Conservation (phyloP, 2,113 vertebrate genomes). For the Nerophis ophidion region DNA sequence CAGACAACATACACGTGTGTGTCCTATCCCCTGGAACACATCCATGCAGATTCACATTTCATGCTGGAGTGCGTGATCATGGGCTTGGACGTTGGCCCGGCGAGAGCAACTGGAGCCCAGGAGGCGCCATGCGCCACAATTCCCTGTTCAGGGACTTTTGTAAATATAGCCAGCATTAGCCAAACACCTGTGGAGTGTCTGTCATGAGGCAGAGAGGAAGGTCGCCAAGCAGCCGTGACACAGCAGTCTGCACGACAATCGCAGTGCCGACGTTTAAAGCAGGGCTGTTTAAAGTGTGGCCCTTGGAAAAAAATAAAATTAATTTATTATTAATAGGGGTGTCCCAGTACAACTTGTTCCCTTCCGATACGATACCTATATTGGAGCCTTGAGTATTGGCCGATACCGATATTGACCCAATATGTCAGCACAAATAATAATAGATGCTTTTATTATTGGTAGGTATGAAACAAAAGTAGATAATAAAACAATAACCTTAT, state of each 20-base stretch:
- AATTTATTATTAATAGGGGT: too few relatives aligned
- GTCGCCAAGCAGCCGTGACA: constrained; percentile 7
- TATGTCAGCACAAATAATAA: too few relatives aligned
- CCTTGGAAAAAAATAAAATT: too few relatives aligned
- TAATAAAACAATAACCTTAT: too few relatives aligned
- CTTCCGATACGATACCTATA: too few relatives aligned
- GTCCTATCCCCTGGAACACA: background rate
- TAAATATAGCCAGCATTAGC: constrained; percentile 64
- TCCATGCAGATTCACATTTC: background rate
- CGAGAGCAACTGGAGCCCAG: constrained; percentile 34
- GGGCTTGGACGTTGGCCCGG: constrained; percentile 3
- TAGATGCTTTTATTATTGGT: too few relatives aligned
- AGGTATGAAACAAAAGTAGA: too few relatives aligned
- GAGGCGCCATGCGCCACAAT: constrained; percentile 6
- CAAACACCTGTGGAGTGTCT: constrained; percentile 64
- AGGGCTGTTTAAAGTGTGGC: too few relatives aligned
- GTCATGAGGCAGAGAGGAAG: constrained; percentile 35
- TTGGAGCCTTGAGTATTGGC: too few relatives aligned
- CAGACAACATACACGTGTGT: background rate
- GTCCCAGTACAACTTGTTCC: too few relatives aligned
- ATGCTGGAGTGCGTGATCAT: background rate
- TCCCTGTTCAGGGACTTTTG: constrained; percentile 30
- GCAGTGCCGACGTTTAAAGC: too few relatives aligned
- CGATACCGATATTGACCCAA: too few relatives aligned
- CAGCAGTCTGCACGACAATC: background rate